Conservation (phyloP, 1,140 invertebrate genomes). For the Plodia interpunctella region DNA sequence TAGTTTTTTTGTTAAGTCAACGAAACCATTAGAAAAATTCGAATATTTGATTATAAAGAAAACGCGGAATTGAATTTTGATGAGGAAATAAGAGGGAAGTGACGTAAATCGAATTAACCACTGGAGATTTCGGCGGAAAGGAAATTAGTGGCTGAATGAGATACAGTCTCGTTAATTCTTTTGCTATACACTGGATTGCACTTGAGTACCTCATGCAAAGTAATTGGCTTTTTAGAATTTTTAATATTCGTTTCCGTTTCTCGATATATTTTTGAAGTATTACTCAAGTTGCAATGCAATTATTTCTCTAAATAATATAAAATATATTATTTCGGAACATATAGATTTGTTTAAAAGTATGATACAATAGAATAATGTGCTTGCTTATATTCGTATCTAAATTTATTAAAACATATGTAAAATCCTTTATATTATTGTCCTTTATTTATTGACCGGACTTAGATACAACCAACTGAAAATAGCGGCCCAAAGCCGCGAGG, state of each 20-base stretch:
- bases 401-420: no score
- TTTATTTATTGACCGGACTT: no score
- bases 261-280: conserved; percentile 22
- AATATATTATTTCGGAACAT: no score
- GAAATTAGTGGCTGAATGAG: conserved; percentile 27
- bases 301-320: no score
- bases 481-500: no score
- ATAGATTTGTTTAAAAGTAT: no score
- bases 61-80: conserved; percentile 20
- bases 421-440: no score
- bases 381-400: no score
- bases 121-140: conserved; percentile 21
- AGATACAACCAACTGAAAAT: no score
- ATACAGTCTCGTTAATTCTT: conserved; percentile 35
- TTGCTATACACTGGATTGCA: conserved; percentile 41
- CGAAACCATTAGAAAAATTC: background rate
- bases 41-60: background rate
- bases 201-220: conserved; percentile 60
- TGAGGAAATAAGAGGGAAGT: conserved; percentile 19
- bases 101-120: conserved; percentile 22
- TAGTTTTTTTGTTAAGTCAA: background rate
- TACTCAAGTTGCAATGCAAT: background rate
- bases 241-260: conserved; percentile 51
- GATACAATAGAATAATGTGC: no score
- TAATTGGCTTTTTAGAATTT: conserved; percentile 52